phyloP scores from a whole-genome alignment of 2,888 invertebrate species.

The Nipponacmea schrenckii region DNA sequence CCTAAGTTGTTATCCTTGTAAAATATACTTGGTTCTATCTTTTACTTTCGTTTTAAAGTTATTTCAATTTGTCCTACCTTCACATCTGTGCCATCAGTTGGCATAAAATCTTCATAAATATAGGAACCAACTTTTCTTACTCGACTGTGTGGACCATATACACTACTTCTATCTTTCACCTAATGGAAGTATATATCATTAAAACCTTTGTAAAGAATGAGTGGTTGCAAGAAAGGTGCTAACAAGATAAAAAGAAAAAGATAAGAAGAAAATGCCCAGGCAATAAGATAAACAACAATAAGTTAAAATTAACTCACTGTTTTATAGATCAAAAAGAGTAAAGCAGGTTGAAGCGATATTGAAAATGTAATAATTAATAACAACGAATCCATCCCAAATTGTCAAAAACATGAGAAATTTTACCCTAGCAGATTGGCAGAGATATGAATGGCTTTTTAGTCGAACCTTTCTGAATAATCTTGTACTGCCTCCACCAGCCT shows the following conservation, averaged over 20 bases:
- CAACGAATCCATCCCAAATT: too few relatives aligned
- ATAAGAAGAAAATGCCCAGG: not conserved
- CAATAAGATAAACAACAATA: too few relatives aligned
- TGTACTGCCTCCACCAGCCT: conserved; percentile 97
- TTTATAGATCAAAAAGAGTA: too few relatives aligned
- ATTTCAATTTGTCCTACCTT: conserved; percentile 69
- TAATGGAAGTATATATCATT: conserved; percentile 60
- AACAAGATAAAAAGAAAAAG: not conserved
- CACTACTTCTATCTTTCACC: conserved; percentile 98
- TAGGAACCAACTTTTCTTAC: conserved; percentile 97
- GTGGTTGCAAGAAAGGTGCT: not conserved
- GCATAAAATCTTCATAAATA: conserved; percentile 99
- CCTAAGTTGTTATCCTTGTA: too few relatives aligned
- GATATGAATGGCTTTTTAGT: too few relatives aligned
- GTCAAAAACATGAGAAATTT: too few relatives aligned
- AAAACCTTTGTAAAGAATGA: not conserved
- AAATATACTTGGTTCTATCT: too few relatives aligned
- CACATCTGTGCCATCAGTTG: conserved; percentile 91
- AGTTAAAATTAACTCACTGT: too few relatives aligned
- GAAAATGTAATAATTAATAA: too few relatives aligned
- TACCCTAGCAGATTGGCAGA: too few relatives aligned
- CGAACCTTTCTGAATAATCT: conserved; percentile 93
- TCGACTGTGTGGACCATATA: conserved; percentile 91
- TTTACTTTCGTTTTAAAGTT: too few relatives aligned
- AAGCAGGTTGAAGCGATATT: too few relatives aligned